Percentiles rank a stretch among this genome's conserved stretches.
Conservation (phyloP, 2,113 vertebrate species). For the Pseudopodoces humilis region DNA sequence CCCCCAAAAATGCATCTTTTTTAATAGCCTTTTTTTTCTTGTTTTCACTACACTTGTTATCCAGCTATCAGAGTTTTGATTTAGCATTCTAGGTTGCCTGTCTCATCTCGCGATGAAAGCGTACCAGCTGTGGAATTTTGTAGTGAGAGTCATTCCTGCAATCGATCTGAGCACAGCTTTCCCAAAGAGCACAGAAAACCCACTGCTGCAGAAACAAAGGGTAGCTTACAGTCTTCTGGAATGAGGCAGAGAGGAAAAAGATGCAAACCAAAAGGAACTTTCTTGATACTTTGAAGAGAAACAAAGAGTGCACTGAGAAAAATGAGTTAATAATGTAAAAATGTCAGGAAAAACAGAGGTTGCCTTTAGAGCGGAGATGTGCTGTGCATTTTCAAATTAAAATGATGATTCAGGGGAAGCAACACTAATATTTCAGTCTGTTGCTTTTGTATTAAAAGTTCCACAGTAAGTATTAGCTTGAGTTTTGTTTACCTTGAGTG, state of each 20-base stretch:
- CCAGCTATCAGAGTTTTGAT: neutral
- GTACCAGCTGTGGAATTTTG: neutral
- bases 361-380: neutral
- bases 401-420: conserved; percentile 4
- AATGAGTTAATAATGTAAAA: conserved; percentile 56
- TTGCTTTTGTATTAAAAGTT: neutral
- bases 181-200: conserved; percentile 1
- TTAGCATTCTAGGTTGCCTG: neutral
- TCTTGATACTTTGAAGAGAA: conserved; percentile 49
- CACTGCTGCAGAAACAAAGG: neutral
- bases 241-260: conserved; percentile 45
- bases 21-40: neutral
- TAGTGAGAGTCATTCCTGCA: neutral
- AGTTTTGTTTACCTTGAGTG: neutral
- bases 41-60: neutral
- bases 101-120: neutral
- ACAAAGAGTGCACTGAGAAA: conserved; percentile 63
- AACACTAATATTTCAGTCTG: conserved; percentile 29
- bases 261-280: conserved; percentile 61
- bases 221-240: conserved; percentile 25
- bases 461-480: neutral
- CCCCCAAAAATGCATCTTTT: neutral
- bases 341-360: conserved; percentile 9
- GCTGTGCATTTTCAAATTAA: conserved; percentile 40
- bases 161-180: neutral